phyloP scores from a whole-genome alignment of 35 echinoderm and acorn worm species.

The Anneissia japonica region DNA sequence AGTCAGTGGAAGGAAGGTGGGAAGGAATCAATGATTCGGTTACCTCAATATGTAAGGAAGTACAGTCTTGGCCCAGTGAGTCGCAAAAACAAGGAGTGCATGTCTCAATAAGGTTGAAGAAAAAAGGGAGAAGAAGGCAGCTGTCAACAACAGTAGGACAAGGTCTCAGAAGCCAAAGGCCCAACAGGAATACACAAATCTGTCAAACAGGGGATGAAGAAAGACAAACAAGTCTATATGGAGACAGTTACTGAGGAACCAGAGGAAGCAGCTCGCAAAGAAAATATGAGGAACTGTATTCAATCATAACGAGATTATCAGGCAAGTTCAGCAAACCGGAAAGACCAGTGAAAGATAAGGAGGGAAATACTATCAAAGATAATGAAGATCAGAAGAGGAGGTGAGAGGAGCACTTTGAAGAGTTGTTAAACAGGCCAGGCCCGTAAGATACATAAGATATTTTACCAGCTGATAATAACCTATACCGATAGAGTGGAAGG shows the following conservation, averaged over 20 bases:
- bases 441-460: no score
- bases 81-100: background rate
- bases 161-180: no score
- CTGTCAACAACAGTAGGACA: background rate
- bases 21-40: no score
- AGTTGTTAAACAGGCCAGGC: no score
- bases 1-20: no score
- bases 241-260: background rate
- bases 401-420: no score
- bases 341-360: background rate
- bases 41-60: background rate
- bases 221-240: background rate
- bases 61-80: background rate
- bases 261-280: conserved; percentile 3
- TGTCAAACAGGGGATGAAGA: no score
- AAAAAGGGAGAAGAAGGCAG: conserved; percentile 3
- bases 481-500: background rate
- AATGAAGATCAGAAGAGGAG: background rate
- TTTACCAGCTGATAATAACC: background rate
- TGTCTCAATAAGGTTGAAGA: background rate
- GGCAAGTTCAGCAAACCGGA: conserved; percentile 2
- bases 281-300: conserved; percentile 6
- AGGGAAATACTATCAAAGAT: background rate
- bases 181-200: no score
- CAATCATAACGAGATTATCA: background rate